A percentile compares a stretch with the other conserved stretches of the same genome.
Evolutionary conservation across 1,140 invertebrate genomes (phyloP).

Genomic region (Drosophila nasuta): DNA sequence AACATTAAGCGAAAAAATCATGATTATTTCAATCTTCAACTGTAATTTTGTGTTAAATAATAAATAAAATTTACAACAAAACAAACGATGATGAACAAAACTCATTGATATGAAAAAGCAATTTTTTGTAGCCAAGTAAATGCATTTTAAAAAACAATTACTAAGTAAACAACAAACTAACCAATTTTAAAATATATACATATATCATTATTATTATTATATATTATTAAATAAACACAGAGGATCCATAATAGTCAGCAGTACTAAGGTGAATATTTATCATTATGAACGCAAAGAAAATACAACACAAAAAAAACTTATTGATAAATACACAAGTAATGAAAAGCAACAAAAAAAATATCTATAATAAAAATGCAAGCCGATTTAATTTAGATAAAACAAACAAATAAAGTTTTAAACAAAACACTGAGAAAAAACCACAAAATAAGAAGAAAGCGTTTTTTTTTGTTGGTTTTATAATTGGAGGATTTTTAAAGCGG

Average conservation of each 20-base stretch:
- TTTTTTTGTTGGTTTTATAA: background rate
- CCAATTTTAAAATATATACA: slow-evolving; percentile 67
- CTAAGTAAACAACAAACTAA: slow-evolving; percentile 66
- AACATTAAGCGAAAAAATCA: slow-evolving; percentile 1
- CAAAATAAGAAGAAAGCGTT: background rate
- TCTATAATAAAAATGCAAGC: slow-evolving; percentile 52
- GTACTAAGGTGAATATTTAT: slow-evolving; percentile 46
- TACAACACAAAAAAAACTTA: slow-evolving; percentile 27
- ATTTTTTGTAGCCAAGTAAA: slow-evolving; percentile 65
- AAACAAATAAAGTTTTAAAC: slow-evolving; percentile 68
- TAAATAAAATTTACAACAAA: slow-evolving; percentile 6
- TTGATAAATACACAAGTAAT: slow-evolving; percentile 23
- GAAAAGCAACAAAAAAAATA: slow-evolving; percentile 21
- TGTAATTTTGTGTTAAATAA: slow-evolving; percentile 36
- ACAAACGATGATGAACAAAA: slow-evolving; percentile 21
- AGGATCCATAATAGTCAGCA: slow-evolving; percentile 42
- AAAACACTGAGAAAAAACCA: slow-evolving; percentile 50
- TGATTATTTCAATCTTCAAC: slow-evolving; percentile 32
- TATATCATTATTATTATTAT: slow-evolving; percentile 49
- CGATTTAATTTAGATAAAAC: slow-evolving; percentile 64
- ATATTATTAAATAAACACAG: slow-evolving; percentile 26
- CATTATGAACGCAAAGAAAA: slow-evolving; percentile 11
- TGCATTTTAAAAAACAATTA: slow-evolving; percentile 67
- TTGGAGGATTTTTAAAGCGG: background rate
- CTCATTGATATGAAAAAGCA: slow-evolving; percentile 46